Base-by-base conservation (phyloP, 2,888 invertebrate species). In the Notocelia uddmanniana region DNA sequence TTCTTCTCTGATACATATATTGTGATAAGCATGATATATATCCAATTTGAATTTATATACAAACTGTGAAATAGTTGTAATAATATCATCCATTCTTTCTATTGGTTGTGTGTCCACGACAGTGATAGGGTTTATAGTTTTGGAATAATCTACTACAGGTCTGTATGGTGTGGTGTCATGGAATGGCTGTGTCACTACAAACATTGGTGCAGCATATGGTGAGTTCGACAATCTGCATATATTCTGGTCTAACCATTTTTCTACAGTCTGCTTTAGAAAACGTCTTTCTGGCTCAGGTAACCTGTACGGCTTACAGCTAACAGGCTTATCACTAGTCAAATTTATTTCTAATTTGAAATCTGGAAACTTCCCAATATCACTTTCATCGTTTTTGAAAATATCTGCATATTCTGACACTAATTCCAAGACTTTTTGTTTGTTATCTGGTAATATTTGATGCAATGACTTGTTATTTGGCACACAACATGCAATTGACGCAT, bases 181-280 rank as follows among this genome's bases (percentile, higher is more conserved):
- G 11, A 69, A 69, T 45, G 69, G 69, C 13, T 69, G 69, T 45
- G 37, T 26, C 9, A 69, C 63, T 15, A 69, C 63, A 63, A 69
- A 69, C 69, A 69, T 69, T 26, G 63, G 64, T 55, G 69, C 69
- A 15, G 69, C 50, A 64, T 70, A 70, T 18, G 69, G 63, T 34
- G 69, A 70, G 11, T 63, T 55, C 31, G 63, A 70, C 15, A 70
- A n/a, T 64, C 69, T 57, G 9, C 69, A 70, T 57, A 64, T 57
- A 26, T 64, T 64, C 31, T 63, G 63, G 34, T 63, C 19, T 26
- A 70, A 45, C 64, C 69, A 63, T 19, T 70, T 37, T 57, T 70
- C 64, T 15, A 70, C 45, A 19, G 64, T 70, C 57, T 70, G 21
- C 31, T 63, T 64, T 26, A 63, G 18, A n/a, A 63, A 70, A 55